phyloP scores from a whole-genome alignment of 1,140 invertebrate species.

The Platorchestia sp. region DNA sequence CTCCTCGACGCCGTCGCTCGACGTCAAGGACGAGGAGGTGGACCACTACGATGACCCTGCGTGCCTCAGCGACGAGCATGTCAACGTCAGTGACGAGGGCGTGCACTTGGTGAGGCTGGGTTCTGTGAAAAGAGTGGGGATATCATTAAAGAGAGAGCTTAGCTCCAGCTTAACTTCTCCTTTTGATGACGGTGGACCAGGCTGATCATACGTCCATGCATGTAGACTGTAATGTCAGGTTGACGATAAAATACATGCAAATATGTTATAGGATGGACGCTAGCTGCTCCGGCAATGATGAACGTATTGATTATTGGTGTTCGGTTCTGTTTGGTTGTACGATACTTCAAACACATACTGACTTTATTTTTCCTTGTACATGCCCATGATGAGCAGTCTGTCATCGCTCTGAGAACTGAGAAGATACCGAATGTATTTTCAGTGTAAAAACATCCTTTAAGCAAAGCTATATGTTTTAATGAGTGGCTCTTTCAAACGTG shows the following conservation, averaged over 20 bases:
- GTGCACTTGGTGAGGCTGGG: conserved; percentile 22
- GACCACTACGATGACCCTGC: conserved; percentile 33
- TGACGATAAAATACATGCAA: not conserved
- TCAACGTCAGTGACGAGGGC: conserved; percentile 31
- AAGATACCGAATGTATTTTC: too few species aligned
- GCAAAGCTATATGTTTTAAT: too few species aligned
- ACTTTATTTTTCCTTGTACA: not conserved
- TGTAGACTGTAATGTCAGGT: not conserved
- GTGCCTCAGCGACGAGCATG: conserved; percentile 44
- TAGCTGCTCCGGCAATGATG: not conserved
- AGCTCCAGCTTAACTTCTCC: too few species aligned
- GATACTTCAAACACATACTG: not conserved
- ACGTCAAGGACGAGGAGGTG: conserved; percentile 31
- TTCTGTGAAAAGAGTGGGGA: not conserved
- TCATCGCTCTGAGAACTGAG: too few species aligned
- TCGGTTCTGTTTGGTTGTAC: not conserved
- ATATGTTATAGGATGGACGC: not conserved
- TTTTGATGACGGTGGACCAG: too few species aligned
- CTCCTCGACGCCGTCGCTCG: conserved; percentile 8
- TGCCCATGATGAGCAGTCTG: not conserved
- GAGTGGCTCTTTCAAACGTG: too few species aligned
- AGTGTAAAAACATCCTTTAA: too few species aligned
- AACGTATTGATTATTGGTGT: not conserved
- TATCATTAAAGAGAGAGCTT: too few species aligned
- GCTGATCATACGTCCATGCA: not conserved